These are phyloP conservation scores for Arctopsyche grandis DNA, from an alignment of 1,140 invertebrate genomes.

Conservation along the genomic window DNA sequence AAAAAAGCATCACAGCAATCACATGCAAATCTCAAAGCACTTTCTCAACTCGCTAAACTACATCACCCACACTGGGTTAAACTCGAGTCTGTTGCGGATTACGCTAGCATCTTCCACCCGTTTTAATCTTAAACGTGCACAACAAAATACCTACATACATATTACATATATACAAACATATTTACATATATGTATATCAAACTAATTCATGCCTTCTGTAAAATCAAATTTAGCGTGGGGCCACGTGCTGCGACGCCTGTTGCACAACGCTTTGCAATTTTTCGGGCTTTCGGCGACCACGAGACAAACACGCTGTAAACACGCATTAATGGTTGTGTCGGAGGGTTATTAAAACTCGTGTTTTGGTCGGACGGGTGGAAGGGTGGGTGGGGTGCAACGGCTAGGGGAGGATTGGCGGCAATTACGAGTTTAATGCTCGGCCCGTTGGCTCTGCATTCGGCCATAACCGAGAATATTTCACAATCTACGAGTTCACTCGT, in stretches of 20 bases:
- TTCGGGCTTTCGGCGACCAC: constrained; percentile 12
- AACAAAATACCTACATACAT: too few species aligned
- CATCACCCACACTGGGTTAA: too few species aligned
- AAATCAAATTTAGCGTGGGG: too few species aligned
- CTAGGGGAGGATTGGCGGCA: constrained; percentile 21
- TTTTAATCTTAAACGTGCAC: too few species aligned
- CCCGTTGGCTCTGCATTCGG: constrained; percentile 4
- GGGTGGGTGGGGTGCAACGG: constrained; percentile 15
- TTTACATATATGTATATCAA: background rate
- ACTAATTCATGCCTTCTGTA: too few species aligned
- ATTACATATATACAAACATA: background rate
- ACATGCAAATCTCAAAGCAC: too few species aligned
- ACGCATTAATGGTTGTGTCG: constrained; percentile 47
- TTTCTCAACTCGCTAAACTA: too few species aligned
- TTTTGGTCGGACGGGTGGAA: too few species aligned
- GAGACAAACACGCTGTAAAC: constrained; percentile 47
- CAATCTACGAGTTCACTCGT: background rate
- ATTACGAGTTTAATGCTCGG: constrained; percentile 40
- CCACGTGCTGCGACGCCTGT: too few species aligned
- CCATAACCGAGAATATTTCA: constrained; percentile 16
- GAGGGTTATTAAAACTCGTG: constrained; percentile 48
- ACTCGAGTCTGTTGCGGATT: too few species aligned
- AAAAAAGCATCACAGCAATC: too few species aligned
- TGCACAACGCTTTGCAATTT: background rate
- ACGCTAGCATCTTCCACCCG: too few species aligned